Conservation (phyloP, 2,797 vertebrate genomes). For the Antrozous pallidus region DNA sequence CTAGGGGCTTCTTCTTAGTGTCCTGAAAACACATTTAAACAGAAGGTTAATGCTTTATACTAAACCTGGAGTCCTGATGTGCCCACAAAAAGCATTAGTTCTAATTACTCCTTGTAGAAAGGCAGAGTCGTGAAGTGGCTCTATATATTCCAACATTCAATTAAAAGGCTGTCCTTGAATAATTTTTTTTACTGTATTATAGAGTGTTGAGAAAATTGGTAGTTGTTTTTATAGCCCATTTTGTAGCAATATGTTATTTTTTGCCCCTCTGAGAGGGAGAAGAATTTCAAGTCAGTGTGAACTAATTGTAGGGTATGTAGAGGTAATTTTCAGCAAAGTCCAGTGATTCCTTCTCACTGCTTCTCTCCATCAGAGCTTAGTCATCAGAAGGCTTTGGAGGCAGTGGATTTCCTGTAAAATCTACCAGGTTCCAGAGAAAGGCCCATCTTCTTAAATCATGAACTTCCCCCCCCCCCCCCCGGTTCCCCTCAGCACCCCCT, state of each 20-base stretch:
- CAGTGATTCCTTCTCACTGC: not conserved
- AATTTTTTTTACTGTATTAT: not conserved
- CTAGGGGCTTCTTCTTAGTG: constrained; percentile 8
- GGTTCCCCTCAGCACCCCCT: not conserved
- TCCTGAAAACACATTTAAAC: constrained; percentile 56
- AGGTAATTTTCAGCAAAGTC: not conserved
- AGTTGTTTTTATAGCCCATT: constrained; percentile 51
- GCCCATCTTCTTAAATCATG: not conserved
- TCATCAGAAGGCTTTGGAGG: not conserved
- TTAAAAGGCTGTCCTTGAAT: constrained; percentile 52
- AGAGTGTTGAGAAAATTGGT: constrained; percentile 64
- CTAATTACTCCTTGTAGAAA: not conserved
- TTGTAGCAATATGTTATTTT: constrained; percentile 55
- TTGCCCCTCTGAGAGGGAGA: constrained; percentile 29
- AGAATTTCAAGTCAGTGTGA: constrained; percentile 51
- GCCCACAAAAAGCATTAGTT: not conserved
- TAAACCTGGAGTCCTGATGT: constrained; percentile 1
- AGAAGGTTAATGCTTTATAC: constrained; percentile 19
- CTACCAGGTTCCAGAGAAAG: not conserved
- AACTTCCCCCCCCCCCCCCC: not conserved
- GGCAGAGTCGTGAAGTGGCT: constrained; percentile 29
- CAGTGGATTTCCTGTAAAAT: not conserved
- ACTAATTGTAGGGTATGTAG: constrained; percentile 22
- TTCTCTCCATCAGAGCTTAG: not conserved
- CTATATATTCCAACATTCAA: constrained; percentile 54